Conservation (phyloP, 2,888 invertebrate genomes). For the Cryptophagus acutangulus region DNA sequence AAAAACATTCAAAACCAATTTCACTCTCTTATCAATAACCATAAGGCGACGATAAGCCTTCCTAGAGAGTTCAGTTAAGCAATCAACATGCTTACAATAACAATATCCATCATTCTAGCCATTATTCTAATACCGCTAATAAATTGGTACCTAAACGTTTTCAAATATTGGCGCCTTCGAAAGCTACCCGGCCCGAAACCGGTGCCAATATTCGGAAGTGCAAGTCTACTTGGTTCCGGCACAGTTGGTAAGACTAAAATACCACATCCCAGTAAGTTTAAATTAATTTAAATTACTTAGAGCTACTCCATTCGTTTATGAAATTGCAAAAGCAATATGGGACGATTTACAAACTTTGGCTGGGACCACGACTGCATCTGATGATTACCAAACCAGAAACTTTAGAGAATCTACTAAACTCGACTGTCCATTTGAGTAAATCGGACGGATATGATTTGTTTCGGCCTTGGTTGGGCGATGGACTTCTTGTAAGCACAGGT, state of each 20-base stretch:
- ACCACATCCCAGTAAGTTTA: not conserved
- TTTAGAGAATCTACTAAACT: slow-evolving; percentile 30
- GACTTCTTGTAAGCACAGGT: slow-evolving; percentile 33
- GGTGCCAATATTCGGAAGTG: not conserved
- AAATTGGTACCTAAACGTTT: not conserved
- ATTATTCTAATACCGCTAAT: not conserved
- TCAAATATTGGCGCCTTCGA: not conserved
- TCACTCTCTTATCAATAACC: too few relatives aligned
- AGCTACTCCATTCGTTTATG: slow-evolving; percentile 27
- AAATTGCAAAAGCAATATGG: slow-evolving; percentile 30
- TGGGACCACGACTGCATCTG: slow-evolving; percentile 28
- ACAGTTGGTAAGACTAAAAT: not conserved
- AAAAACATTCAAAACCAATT: too few relatives aligned
- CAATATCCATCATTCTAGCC: not conserved
- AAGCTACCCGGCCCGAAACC: slow-evolving; percentile 2
- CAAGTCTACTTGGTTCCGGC: too few relatives aligned
- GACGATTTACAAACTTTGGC: slow-evolving; percentile 31
- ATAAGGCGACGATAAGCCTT: too few relatives aligned
- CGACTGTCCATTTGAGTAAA: slow-evolving; percentile 30
- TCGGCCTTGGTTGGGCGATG: slow-evolving; percentile 37
- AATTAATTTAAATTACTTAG: slow-evolving; percentile 16
- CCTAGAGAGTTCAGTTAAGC: too few relatives aligned
- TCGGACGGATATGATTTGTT: slow-evolving; percentile 34
- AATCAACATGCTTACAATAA: too few relatives aligned
- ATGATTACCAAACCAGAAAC: slow-evolving; percentile 33